A percentile compares a stretch with the other conserved stretches of the same genome.
phyloP scores from a whole-genome alignment of 2,797 vertebrate genomes.

The Rhyacichthys aspro region DNA sequence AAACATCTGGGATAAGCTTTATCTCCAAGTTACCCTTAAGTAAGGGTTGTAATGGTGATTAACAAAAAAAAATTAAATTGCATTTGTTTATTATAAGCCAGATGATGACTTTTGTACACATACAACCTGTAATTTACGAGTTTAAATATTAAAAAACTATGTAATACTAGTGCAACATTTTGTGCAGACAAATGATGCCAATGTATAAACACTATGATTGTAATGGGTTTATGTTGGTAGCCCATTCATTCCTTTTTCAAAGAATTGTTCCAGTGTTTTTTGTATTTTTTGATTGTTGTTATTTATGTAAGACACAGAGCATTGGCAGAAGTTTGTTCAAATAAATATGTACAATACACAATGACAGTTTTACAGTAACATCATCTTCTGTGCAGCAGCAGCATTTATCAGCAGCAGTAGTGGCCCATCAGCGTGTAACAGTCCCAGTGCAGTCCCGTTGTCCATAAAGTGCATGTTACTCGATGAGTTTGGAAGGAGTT shows the following conservation, averaged over 20 bases:
- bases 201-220: not conserved
- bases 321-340: constrained; percentile 4
- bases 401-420: constrained; percentile 6
- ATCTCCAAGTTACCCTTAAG: too few species aligned
- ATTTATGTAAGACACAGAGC: not conserved
- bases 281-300: too few species aligned
- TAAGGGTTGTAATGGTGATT: too few species aligned
- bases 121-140: not conserved
- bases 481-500: constrained; percentile 4
- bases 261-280: too few species aligned
- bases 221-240: not conserved
- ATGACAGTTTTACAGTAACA: constrained; percentile 10
- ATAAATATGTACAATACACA: constrained; percentile 4
- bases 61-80: not conserved
- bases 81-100: not conserved
- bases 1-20: too few species aligned
- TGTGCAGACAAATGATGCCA: not conserved
- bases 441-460: not conserved
- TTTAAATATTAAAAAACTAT: not conserved
- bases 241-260: not conserved
- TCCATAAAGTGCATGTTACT: constrained; percentile 16
- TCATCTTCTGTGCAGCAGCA: not conserved
- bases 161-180: not conserved
- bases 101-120: not conserved
- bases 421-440: not conserved